Base-by-base conservation (phyloP, 2,113 vertebrate species). In the Heliornis fulica region DNA sequence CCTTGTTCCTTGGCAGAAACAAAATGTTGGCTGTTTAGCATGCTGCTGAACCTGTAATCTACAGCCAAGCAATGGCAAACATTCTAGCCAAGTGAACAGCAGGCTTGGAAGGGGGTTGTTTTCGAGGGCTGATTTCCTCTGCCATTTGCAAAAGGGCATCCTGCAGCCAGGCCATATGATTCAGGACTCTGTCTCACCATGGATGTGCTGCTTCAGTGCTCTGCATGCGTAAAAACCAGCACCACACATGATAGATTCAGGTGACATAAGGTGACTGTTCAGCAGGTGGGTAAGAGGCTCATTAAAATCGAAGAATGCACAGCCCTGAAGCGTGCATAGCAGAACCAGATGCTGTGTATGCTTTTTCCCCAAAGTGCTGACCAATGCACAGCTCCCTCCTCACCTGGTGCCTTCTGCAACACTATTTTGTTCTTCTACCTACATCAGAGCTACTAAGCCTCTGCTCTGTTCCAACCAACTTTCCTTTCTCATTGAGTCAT, bases 1-100 rank as follows among this genome's bases (percentile, higher is more conserved):
- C 81, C 96, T 97, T 97, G 97, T 97, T 96, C 93, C 75, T 97
- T 96, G 97, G 97, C 97, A 97, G 97, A 96, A 96, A 97, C 83
- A 91, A 74, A 96, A 96, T 94, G 96, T 90, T 97, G 94, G 96
- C 96, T 96, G 93, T 97, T 97, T 95, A 96, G 94, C 88, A 82
- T 96, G 96, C 95, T 94, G 94, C 96, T 97, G 89, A 97, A 96
- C 95, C 92, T 93, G 87, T 96, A 93, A 96, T 94, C 93, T 84
- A 91, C 94, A 97, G 96, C 93, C 95, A 97, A 97, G 96, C 92
- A 82, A 95, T 83, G 89, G 89, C 94, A 95, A 92, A 89, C 3
- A 1, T 46, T n/a, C 70, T 72, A 93, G 97, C 97, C 97, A 97
- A 97, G 92, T 90, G 96, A 97, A 96, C 97, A 97, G 96, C 96